Evolutionary conservation across 35 echinoderm and acorn worm genomes (phyloP).

Genomic region (Heliocidaris tuberculata): DNA sequence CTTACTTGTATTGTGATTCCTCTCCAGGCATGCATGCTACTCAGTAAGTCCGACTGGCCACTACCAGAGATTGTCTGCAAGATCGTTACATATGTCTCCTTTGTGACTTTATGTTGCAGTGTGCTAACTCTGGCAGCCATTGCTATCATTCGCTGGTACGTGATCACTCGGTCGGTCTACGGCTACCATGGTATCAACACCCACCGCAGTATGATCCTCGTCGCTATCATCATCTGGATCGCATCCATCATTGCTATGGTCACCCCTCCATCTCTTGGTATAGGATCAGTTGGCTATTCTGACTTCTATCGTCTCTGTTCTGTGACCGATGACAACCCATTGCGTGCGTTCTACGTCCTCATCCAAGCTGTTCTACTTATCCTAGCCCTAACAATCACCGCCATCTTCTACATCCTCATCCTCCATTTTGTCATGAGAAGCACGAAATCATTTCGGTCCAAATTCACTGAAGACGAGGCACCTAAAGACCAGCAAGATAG

Average conservation of each 20-base stretch:
- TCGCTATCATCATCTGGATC: slow-evolving; percentile 49
- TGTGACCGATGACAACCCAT: slow-evolving; percentile 45
- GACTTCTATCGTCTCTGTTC: slow-evolving; percentile 52
- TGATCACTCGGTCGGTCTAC: slow-evolving; percentile 54
- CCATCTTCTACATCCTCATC: slow-evolving; percentile 21
- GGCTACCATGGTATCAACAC: slow-evolving; percentile 47
- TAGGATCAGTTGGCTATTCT: slow-evolving; percentile 52
- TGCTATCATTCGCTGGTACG: slow-evolving; percentile 48
- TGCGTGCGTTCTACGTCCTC: slow-evolving; percentile 32
- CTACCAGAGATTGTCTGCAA: slow-evolving; percentile 44
- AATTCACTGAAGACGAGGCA: neutral
- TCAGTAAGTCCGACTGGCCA: slow-evolving; percentile 39
- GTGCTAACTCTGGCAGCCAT: slow-evolving; percentile 46
- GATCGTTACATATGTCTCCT: slow-evolving; percentile 29
- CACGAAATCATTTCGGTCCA: slow-evolving; percentile 6
- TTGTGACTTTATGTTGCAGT: slow-evolving; percentile 44
- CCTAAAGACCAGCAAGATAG: neutral
- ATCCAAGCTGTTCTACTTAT: neutral
- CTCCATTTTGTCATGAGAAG: slow-evolving; percentile 20
- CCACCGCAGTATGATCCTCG: neutral
- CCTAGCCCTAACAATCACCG: neutral
- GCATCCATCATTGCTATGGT: slow-evolving; percentile 42
- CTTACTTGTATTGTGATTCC: slow-evolving; percentile 49
- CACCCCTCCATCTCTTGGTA: slow-evolving; percentile 36
- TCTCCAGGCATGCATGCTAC: neutral